Percentiles rank a stretch among this genome's conserved stretches.
These are phyloP conservation scores for Oreochromis tanganicae DNA, from an alignment of 2,113 vertebrate genomes.

Conservation along the genomic window DNA sequence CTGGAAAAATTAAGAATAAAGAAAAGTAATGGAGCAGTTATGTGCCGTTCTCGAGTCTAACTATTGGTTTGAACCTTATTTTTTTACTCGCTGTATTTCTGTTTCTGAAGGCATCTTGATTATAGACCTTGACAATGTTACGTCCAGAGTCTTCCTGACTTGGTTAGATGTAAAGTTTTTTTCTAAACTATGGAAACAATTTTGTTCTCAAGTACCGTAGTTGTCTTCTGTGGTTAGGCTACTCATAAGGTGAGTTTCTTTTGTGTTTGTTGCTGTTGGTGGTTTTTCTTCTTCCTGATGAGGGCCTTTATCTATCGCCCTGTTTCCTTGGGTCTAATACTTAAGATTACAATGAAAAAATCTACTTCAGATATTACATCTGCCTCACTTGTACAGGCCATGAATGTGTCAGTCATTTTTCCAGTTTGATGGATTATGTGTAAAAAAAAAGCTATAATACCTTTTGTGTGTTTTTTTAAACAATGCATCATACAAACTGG, in stretches of 20 bases:
- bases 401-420: not conserved
- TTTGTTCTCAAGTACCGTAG: not conserved
- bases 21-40: not conserved
- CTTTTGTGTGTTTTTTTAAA: not conserved
- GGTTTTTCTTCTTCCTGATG: not conserved
- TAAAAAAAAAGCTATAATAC: not conserved
- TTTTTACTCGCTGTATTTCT: not conserved
- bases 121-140: accelerated
- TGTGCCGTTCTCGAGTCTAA: not conserved
- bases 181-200: not conserved
- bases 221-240: not conserved
- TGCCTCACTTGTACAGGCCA: not conserved
- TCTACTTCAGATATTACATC: not conserved
- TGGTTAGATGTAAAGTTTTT: not conserved
- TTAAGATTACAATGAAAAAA: not conserved
- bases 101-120: accelerated
- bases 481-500: not conserved
- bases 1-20: not conserved
- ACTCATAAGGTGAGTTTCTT: not conserved
- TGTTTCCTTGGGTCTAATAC: not conserved
- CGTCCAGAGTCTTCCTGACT: not conserved
- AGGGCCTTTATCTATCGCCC: not conserved
- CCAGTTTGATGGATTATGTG: not conserved
- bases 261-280: not conserved
- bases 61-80: not conserved